These are phyloP conservation scores for Drosophila bocki DNA, from an alignment of 1,140 invertebrate species.

Conservation along the genomic window DNA sequence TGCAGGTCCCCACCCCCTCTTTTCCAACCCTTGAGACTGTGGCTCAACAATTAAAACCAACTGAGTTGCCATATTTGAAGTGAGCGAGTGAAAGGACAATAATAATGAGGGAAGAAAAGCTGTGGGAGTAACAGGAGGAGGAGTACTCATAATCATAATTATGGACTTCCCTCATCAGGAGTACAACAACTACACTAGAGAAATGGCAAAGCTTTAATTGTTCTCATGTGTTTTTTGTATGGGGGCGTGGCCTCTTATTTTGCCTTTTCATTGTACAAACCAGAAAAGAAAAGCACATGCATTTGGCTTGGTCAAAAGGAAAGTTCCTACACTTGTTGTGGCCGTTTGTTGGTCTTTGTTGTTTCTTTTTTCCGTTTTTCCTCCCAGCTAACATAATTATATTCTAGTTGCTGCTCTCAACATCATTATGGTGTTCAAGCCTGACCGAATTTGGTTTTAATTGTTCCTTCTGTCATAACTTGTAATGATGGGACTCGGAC, in stretches of 20 bases:
- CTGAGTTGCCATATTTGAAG: slow-evolving; percentile 78
- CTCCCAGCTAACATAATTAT: slow-evolving; percentile 44
- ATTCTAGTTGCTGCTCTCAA: slow-evolving; percentile 23
- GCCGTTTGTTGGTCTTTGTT: not conserved
- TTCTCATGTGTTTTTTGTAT: slow-evolving; percentile 47
- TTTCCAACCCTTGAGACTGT: slow-evolving; percentile 23
- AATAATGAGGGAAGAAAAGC: slow-evolving; percentile 28
- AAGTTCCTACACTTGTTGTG: slow-evolving; percentile 41
- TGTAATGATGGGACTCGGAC: slow-evolving; percentile 52
- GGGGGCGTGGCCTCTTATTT: slow-evolving; percentile 61
- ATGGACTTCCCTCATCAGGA: slow-evolving; percentile 59
- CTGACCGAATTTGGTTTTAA: slow-evolving; percentile 55
- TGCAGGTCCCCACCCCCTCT: slow-evolving; percentile 1
- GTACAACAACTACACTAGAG: slow-evolving; percentile 9
- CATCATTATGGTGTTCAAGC: slow-evolving; percentile 55
- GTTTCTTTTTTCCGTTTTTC: slow-evolving; percentile 15
- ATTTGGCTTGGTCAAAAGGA: slow-evolving; percentile 67
- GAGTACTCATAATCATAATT: slow-evolving; percentile 73
- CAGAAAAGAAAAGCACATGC: slow-evolving; percentile 53
- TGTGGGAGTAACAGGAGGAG: not conserved
- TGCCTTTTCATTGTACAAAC: slow-evolving; percentile 64
- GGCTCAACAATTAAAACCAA: slow-evolving; percentile 73
- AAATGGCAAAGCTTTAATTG: slow-evolving; percentile 62
- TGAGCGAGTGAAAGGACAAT: slow-evolving; percentile 58
- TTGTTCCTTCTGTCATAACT: slow-evolving; percentile 66